A percentile compares a stretch with the other conserved stretches of the same genome.
Evolutionary conservation across 2,888 invertebrate genomes (phyloP).

Genomic region (Caenorhabditis sinica): DNA sequence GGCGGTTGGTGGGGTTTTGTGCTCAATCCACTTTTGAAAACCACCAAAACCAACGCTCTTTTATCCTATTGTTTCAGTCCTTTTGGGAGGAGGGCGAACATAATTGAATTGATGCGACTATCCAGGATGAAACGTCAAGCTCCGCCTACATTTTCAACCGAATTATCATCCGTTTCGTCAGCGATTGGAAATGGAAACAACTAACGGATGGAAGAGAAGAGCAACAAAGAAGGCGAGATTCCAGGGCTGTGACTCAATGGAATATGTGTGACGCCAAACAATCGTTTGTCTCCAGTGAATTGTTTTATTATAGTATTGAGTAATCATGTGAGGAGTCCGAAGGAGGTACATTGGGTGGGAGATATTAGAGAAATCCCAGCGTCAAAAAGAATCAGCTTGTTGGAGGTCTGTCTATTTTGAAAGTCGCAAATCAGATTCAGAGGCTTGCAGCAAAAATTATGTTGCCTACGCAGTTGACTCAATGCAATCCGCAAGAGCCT

Average conservation of each 20-base stretch:
- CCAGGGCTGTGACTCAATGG: slow-evolving; percentile 11
- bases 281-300: slow-evolving; percentile 24
- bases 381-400: slow-evolving; percentile 12
- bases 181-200: slow-evolving; percentile 6
- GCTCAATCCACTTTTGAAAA: slow-evolving; percentile 47
- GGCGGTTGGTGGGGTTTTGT: neutral
- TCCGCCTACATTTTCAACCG: slow-evolving; percentile 34
- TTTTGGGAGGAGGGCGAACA: slow-evolving; percentile 4
- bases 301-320: slow-evolving; percentile 54
- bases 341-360: neutral
- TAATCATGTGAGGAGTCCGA: slow-evolving; percentile 43
- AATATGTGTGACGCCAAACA: slow-evolving; percentile 46
- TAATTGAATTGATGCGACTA: slow-evolving; percentile 33
- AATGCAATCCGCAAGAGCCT: no score
- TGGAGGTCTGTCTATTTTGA: slow-evolving; percentile 22
- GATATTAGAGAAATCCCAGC: neutral
- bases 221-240: neutral
- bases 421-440: neutral
- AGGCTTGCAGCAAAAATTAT: no score
- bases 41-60: slow-evolving; percentile 26
- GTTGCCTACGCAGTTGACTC: no score
- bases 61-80: slow-evolving; percentile 55
- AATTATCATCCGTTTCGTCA: slow-evolving; percentile 52
- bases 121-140: slow-evolving; percentile 37
- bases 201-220: neutral